Evolutionary conservation across 2,888 invertebrate genomes (phyloP).

Genomic region (Pelosia muscerda): DNA sequence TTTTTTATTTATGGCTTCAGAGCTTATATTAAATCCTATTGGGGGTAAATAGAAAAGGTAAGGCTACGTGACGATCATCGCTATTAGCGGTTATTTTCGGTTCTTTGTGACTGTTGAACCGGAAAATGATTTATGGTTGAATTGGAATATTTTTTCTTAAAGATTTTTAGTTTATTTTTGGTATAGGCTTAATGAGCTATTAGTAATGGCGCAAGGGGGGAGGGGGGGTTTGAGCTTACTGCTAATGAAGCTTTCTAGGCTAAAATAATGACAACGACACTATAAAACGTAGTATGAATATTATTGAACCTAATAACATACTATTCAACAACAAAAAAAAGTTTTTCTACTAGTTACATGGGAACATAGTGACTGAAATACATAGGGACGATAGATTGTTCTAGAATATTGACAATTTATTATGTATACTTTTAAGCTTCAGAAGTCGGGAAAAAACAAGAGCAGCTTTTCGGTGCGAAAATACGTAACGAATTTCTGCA

Average conservation of each 20-base stretch:
- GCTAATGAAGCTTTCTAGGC: no score
- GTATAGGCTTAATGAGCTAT: not conserved
- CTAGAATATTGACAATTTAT: no score
- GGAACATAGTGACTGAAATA: not conserved
- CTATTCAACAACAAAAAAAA: not conserved
- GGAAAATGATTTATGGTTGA: constrained; percentile 22
- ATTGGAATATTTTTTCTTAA: not conserved
- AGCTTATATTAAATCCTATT: constrained; percentile 56
- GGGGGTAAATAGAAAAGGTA: constrained; percentile 48
- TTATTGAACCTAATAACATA: not conserved
- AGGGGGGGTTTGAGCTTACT: no score
- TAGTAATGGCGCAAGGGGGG: no score
- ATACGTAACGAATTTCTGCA: constrained; percentile 1
- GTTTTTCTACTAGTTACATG: no score
- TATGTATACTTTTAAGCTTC: not conserved
- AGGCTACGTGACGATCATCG: constrained; percentile 36
- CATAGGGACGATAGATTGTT: no score
- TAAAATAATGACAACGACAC: not conserved
- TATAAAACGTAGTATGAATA: not conserved
- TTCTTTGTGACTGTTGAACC: constrained; percentile 24
- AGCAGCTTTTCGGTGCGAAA: not conserved
- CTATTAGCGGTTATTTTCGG: constrained; percentile 30
- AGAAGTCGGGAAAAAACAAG: not conserved
- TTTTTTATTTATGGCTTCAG: constrained; percentile 63
- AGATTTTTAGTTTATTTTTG: not conserved